Percentiles rank a stretch among this genome's conserved stretches.
Evolutionary conservation across 2,113 vertebrate species (phyloP).

Genomic region (Pontoporia blainvillei): DNA sequence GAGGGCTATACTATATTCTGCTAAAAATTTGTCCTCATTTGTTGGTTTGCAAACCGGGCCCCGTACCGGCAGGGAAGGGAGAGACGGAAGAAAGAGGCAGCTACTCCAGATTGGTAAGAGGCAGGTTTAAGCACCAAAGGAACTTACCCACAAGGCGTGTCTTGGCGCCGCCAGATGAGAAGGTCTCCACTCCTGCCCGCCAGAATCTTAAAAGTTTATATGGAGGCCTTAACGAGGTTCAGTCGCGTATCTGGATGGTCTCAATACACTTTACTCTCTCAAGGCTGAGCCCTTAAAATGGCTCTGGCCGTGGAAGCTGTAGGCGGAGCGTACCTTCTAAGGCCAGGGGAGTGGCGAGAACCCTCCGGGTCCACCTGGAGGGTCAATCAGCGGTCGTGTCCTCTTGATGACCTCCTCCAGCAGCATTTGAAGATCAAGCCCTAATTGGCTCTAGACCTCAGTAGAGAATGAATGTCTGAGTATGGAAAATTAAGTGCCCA

Average conservation of each 20-base stretch:
- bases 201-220: background rate
- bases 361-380: background rate
- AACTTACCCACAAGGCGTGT: background rate
- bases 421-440: background rate
- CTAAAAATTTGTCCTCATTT: background rate
- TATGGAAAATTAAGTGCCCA: background rate
- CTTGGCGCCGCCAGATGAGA: background rate
- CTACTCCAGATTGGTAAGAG: background rate
- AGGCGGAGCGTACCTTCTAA: background rate
- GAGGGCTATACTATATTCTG: background rate
- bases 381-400: background rate
- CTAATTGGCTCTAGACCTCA: background rate
- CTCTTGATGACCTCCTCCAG: background rate
- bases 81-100: background rate
- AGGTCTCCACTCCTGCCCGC: background rate
- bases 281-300: too few relatives aligned
- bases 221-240: background rate
- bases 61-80: background rate
- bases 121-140: background rate
- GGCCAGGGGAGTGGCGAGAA: background rate
- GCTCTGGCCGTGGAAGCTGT: background rate
- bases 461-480: background rate
- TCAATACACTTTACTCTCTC: background rate
- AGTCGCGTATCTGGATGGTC: background rate
- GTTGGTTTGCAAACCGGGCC: background rate